These are phyloP conservation scores for Engystomops pustulosus DNA, from an alignment of 2,113 vertebrate species.

Conservation along the genomic window DNA sequence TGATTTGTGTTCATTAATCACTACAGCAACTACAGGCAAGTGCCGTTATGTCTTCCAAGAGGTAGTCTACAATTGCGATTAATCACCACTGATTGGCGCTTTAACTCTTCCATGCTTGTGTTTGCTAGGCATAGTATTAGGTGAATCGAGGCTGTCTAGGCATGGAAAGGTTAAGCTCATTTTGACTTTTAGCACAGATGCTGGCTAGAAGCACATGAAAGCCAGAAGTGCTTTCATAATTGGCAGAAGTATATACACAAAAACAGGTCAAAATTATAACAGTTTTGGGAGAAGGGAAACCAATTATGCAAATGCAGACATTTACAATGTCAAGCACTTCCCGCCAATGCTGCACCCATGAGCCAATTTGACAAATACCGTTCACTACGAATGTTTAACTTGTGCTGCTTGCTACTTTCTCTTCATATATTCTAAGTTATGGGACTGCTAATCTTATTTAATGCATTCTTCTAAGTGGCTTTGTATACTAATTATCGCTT, in stretches of 20 bases:
- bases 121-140: too few relatives aligned
- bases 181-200: slow-evolving; percentile 62
- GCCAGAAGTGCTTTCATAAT: slow-evolving; percentile 62
- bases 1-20: slow-evolving; percentile 66
- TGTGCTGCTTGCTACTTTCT: slow-evolving; percentile 61
- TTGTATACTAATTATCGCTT: slow-evolving; percentile 52
- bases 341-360: slow-evolving; percentile 1
- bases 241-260: slow-evolving; percentile 55
- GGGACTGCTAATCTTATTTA: slow-evolving; percentile 46
- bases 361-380: slow-evolving; percentile 57
- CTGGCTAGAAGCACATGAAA: slow-evolving; percentile 59
- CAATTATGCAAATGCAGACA: slow-evolving; percentile 55
- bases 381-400: slow-evolving; percentile 53
- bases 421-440: slow-evolving; percentile 51
- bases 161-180: slow-evolving; percentile 57
- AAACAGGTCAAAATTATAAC: slow-evolving; percentile 61
- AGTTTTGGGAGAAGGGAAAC: slow-evolving; percentile 59
- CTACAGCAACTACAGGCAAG: slow-evolving; percentile 63
- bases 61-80: slow-evolving; percentile 62
- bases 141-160: not conserved
- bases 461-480: slow-evolving; percentile 47
- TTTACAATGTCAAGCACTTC: slow-evolving; percentile 44
- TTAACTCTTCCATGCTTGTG: slow-evolving; percentile 46
- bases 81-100: slow-evolving; percentile 64
- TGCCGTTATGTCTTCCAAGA: slow-evolving; percentile 60